These are phyloP conservation scores for Lytechinus variegatus DNA, from an alignment of 35 echinoderm and acorn worm genomes.

Conservation along the genomic window DNA sequence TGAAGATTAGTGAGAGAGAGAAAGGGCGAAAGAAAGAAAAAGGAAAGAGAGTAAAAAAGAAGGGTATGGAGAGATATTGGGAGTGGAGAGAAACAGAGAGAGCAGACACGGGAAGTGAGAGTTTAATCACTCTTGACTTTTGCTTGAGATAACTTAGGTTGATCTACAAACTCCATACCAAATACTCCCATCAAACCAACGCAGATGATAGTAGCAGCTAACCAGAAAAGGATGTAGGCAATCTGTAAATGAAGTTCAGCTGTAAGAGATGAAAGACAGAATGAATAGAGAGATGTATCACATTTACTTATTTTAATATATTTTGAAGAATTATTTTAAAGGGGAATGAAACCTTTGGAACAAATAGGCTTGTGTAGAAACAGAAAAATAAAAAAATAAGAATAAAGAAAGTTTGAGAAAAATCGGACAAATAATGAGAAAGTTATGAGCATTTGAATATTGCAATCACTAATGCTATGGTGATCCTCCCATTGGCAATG, in stretches of 20 bases:
- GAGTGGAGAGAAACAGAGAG: neutral
- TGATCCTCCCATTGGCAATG: too few species aligned
- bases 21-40: neutral
- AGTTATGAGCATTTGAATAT: too few species aligned
- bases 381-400: too few species aligned
- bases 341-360: too few species aligned
- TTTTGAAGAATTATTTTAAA: neutral
- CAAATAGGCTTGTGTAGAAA: too few species aligned
- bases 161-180: constrained; percentile 90
- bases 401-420: too few species aligned
- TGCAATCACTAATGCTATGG: too few species aligned
- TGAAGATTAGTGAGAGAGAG: neutral
- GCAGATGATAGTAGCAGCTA: constrained; percentile 72
- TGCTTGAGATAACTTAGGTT: constrained; percentile 75
- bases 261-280: constrained; percentile 26
- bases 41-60: neutral
- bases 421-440: too few species aligned
- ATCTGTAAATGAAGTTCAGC: constrained; percentile 82
- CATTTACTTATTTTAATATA: neutral
- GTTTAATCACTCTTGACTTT: constrained; percentile 84
- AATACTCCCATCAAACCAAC: constrained; percentile 78
- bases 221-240: constrained; percentile 88
- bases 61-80: neutral
- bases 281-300: neutral
- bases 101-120: neutral